These are phyloP conservation scores for Liasis olivaceus DNA, from an alignment of 2,797 vertebrate genomes.

Conservation along the genomic window DNA sequence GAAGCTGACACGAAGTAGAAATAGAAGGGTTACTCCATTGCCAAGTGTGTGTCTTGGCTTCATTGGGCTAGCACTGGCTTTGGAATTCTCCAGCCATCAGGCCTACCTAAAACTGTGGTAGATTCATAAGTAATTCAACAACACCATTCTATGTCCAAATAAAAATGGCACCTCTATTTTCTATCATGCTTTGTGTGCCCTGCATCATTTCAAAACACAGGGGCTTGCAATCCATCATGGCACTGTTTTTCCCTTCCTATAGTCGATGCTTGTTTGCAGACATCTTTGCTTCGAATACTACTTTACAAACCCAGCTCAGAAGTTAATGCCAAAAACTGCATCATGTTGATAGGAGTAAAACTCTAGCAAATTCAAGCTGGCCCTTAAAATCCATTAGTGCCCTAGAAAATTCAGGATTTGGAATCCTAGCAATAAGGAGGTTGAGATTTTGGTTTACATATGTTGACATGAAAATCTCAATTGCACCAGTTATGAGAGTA, in stretches of 20 bases:
- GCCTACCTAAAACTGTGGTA: not conserved
- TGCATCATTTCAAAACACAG: conserved; percentile 64
- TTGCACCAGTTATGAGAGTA: conserved; percentile 74
- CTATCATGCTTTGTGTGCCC: conserved; percentile 64
- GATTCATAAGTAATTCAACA: conserved; percentile 34
- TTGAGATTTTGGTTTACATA: conserved; percentile 74
- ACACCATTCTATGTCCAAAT: conserved; percentile 20
- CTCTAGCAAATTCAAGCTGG: conserved; percentile 57
- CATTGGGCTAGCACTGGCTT: not conserved
- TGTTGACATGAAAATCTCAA: conserved; percentile 78
- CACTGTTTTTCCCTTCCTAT: conserved; percentile 32
- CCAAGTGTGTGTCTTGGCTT: not conserved
- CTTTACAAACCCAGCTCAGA: conserved; percentile 60
- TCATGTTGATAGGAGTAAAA: conserved; percentile 65
- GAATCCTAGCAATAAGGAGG: conserved; percentile 61
- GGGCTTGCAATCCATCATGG: conserved; percentile 67
- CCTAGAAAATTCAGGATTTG: conserved; percentile 66
- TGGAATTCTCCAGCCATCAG: not conserved
- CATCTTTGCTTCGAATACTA: conserved; percentile 64
- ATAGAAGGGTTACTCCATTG: not conserved
- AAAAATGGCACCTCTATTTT: conserved; percentile 58
- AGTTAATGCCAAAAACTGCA: conserved; percentile 74
- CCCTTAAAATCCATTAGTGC: conserved; percentile 74
- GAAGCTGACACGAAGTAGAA: not conserved
- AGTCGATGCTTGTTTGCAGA: conserved; percentile 63